phyloP scores from a whole-genome alignment of 2,797 vertebrate species.

The Bovichtus diacanthus region DNA sequence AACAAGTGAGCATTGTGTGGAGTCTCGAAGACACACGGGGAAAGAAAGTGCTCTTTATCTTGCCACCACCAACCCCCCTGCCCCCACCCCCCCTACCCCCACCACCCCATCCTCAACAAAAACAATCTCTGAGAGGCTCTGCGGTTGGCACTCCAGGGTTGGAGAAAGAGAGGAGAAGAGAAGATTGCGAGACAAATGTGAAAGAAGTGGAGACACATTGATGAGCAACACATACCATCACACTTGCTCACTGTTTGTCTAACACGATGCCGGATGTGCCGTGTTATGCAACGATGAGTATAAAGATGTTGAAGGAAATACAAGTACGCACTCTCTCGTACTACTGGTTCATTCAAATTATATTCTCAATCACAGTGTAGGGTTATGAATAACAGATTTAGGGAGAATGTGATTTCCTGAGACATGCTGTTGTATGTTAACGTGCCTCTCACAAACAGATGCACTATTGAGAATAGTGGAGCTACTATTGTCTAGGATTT shows the following conservation, averaged over 20 bases:
- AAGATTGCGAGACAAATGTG: background rate
- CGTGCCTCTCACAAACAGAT: background rate
- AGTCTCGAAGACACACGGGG: slow-evolving; percentile 69
- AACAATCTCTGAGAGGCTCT: slow-evolving; percentile 57
- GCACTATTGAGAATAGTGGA: no score
- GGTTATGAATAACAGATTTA: background rate
- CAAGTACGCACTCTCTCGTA: background rate
- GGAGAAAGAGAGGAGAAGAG: slow-evolving; percentile 5
- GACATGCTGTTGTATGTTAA: background rate
- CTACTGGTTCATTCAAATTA: slow-evolving; percentile 10
- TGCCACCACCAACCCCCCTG: background rate
- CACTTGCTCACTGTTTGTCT: slow-evolving; percentile 46
- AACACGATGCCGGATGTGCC: slow-evolving; percentile 52
- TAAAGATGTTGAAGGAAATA: slow-evolving; percentile 48
- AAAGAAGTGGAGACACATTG: slow-evolving; percentile 30
- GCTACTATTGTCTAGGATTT: background rate
- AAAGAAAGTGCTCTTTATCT: slow-evolving; percentile 80
- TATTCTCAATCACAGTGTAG: slow-evolving; percentile 16
- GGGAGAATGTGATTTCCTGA: background rate
- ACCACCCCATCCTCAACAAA: slow-evolving; percentile 45
- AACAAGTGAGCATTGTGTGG: slow-evolving; percentile 79
- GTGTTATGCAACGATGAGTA: slow-evolving; percentile 27
- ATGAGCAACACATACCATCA: slow-evolving; percentile 40
- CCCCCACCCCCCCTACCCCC: no score
- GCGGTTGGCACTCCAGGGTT: slow-evolving; percentile 32